These are phyloP conservation scores for Crotalus viridis DNA, from an alignment of 2,113 vertebrate species.

Conservation along the genomic window DNA sequence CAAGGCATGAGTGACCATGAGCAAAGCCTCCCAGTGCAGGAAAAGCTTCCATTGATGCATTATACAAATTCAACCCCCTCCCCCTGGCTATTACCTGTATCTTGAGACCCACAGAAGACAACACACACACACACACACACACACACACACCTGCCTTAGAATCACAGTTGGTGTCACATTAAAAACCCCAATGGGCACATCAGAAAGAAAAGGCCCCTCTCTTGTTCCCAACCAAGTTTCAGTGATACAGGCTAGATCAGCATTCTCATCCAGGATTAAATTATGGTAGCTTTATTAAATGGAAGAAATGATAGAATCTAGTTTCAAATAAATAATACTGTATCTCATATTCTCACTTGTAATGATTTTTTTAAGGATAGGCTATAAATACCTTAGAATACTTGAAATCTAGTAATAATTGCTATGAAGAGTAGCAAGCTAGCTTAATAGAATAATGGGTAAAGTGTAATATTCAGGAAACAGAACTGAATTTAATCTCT, in stretches of 20 bases:
- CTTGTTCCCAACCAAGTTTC: no score
- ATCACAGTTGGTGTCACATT: no score
- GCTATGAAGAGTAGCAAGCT: not conserved
- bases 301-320: not conserved
- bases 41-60: not conserved
- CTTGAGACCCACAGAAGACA: no score
- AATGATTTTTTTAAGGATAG: not conserved
- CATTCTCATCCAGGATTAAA: not conserved
- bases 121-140: no score
- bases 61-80: not conserved
- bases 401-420: no score
- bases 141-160: no score
- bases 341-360: no score
- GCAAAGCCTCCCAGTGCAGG: not conserved
- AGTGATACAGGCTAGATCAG: no score
- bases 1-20: not conserved
- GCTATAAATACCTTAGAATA: not conserved
- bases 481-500: conserved; percentile 17
- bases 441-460: conserved; percentile 7
- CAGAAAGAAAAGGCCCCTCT: no score
- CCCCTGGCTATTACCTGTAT: no score
- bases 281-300: not conserved
- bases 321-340: not conserved
- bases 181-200: no score
- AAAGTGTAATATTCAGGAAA: not conserved